phyloP scores from a whole-genome alignment of 2,797 vertebrate genomes.

The Neostethus bicornis region DNA sequence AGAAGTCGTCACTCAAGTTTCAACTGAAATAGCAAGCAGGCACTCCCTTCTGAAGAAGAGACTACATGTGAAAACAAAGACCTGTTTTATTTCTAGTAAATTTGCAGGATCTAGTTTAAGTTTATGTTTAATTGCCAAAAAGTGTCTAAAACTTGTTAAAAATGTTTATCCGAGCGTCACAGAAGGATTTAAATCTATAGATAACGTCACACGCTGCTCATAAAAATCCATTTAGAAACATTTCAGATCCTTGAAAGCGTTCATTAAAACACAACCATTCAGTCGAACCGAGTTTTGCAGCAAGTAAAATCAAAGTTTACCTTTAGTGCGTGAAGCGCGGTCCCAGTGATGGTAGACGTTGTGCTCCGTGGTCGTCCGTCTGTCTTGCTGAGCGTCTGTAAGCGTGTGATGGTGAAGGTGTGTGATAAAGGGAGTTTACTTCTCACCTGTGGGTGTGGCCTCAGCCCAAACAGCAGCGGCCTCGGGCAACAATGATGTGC shows the following conservation, averaged over 20 bases:
- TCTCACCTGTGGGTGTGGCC: conserved; percentile 89
- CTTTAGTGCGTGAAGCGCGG: too few species aligned
- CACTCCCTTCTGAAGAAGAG: conserved; percentile 71
- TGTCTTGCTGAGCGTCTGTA: too few species aligned
- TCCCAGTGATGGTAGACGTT: too few species aligned
- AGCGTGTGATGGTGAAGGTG: conserved; percentile 26
- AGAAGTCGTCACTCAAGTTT: conserved; percentile 85
- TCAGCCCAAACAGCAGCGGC: conserved; percentile 91
- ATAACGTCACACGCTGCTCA: conserved; percentile 51
- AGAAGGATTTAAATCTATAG: conserved; percentile 1
- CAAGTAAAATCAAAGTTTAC: too few species aligned
- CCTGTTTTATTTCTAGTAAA: too few species aligned
- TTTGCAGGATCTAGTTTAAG: too few species aligned
- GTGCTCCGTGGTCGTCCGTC: too few species aligned
- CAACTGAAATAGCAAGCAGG: conserved; percentile 59
- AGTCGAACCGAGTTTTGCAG: too few species aligned
- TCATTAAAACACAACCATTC: too few species aligned
- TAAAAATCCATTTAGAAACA: neutral
- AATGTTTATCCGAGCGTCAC: neutral
- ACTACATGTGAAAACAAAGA: conserved; percentile 28
- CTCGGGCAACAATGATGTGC: conserved; percentile 94
- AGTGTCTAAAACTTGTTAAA: conserved; percentile 1
- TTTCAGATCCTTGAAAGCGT: neutral
- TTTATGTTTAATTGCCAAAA: too few species aligned
- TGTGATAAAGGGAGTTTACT: conserved; percentile 64